Percentiles rank a stretch among this genome's conserved stretches.
Conservation (phyloP, 2,888 invertebrate species). For the Xylota sylvarum region DNA sequence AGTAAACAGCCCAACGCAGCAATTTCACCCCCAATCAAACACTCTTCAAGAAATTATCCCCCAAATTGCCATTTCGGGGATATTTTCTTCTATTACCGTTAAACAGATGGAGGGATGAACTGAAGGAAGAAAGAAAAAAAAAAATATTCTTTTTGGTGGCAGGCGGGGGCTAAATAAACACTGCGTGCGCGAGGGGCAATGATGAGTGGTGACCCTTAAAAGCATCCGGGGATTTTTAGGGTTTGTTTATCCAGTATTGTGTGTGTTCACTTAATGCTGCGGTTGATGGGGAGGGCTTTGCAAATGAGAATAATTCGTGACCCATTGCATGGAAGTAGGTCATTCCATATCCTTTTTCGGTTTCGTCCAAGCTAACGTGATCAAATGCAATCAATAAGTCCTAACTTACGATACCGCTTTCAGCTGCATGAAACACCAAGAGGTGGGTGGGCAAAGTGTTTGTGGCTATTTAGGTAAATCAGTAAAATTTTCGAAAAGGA, state of each 20-base stretch:
- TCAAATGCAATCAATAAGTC: conserved; percentile 75
- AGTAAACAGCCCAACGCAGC: conserved; percentile 72
- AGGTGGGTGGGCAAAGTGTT: conserved; percentile 63
- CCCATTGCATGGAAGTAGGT: conserved; percentile 64
- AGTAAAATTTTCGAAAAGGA: conserved; percentile 47
- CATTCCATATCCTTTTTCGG: conserved; percentile 57
- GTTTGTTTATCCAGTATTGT: conserved; percentile 44
- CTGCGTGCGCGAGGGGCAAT: conserved; percentile 61
- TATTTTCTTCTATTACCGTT: conserved; percentile 74
- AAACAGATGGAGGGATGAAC: conserved; percentile 39
- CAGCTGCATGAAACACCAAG: conserved; percentile 12
- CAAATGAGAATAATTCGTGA: conserved; percentile 44
- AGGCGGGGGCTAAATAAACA: conserved; percentile 33
- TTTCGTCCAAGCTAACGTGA: conserved; percentile 53
- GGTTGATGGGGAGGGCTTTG: conserved; percentile 17
- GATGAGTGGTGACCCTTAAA: conserved; percentile 77
- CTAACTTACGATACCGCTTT: conserved; percentile 4
- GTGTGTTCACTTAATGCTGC: too few relatives aligned
- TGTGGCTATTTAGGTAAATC: conserved; percentile 70
- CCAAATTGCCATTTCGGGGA: conserved; percentile 71
- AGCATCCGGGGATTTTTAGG: conserved; percentile 61
- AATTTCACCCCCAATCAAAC: conserved; percentile 74
- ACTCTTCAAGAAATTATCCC: conserved; percentile 75
- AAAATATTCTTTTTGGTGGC: conserved; percentile 2
- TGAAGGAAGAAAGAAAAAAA: conserved; percentile 11